Evolutionary conservation across 2,888 invertebrate genomes (phyloP).

Genomic region (Acrobasis suavella): DNA sequence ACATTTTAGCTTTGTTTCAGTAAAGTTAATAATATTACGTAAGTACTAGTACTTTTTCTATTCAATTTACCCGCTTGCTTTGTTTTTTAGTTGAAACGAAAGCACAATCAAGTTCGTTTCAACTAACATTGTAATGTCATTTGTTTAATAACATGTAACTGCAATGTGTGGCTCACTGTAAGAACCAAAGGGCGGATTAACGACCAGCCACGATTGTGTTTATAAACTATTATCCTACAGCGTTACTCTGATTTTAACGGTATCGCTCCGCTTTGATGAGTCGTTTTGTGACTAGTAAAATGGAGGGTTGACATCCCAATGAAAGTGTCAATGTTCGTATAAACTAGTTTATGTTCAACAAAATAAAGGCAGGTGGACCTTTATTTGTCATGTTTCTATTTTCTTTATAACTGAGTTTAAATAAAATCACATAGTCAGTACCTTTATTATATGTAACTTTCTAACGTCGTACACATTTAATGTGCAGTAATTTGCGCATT

Average conservation of each 20-base stretch:
- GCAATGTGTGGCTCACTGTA: too few relatives aligned
- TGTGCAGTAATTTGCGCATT: too few relatives aligned
- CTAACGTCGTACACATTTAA: too few relatives aligned
- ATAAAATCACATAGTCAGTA: neutral
- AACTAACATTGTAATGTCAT: too few relatives aligned
- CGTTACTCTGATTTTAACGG: slow-evolving; percentile 10
- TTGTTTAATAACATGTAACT: too few relatives aligned
- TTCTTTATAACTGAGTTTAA: neutral
- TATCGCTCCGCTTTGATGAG: slow-evolving; percentile 16
- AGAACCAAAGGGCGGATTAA: neutral
- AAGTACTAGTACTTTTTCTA: too few relatives aligned
- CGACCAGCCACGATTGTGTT: neutral
- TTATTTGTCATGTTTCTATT: neutral
- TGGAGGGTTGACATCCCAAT: slow-evolving; percentile 9
- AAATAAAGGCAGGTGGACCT: neutral
- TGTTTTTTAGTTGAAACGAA: too few relatives aligned
- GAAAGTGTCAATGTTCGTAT: slow-evolving; percentile 4
- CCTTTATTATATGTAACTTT: too few relatives aligned
- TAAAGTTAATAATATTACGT: too few relatives aligned
- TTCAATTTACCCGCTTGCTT: too few relatives aligned
- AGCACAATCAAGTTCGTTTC: too few relatives aligned
- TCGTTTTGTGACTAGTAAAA: slow-evolving; percentile 13
- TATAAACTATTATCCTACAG: slow-evolving; percentile 18
- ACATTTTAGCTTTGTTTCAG: too few relatives aligned
- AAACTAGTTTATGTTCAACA: neutral